A percentile compares a stretch with the other conserved stretches of the same genome.
Conservation (phyloP, 2,113 vertebrate species). For the Hydrolagus affinis region DNA sequence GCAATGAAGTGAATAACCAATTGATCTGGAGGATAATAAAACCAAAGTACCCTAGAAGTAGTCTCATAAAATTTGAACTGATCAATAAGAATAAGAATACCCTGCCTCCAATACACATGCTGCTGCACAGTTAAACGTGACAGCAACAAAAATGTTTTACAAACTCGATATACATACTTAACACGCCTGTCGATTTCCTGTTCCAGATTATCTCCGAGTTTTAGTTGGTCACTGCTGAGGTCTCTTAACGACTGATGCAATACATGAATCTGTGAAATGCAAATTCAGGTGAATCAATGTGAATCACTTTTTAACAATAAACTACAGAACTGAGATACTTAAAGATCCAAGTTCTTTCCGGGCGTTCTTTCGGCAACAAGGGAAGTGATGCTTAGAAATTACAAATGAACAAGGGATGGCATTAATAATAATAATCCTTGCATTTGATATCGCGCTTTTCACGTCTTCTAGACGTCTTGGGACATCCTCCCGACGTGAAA, state of each 20-base stretch:
- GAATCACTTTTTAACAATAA: not conserved
- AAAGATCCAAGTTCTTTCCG: not conserved
- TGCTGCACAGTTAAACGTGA: not conserved
- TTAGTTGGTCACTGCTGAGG: slow-evolving; percentile 72
- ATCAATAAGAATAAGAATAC: not conserved
- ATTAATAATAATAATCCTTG: too few species aligned
- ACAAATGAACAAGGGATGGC: not conserved
- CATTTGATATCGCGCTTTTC: too few species aligned
- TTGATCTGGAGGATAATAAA: too few species aligned
- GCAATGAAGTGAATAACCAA: too few species aligned
- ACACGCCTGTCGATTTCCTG: slow-evolving; percentile 75
- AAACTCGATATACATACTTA: slow-evolving; percentile 51
- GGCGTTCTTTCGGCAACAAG: too few species aligned
- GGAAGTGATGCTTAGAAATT: not conserved
- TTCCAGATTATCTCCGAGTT: slow-evolving; percentile 72
- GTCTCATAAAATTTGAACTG: not conserved
- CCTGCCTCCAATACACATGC: not conserved
- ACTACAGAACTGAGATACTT: not conserved
- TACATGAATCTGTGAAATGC: slow-evolving; percentile 60
- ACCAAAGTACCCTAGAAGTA: too few species aligned
- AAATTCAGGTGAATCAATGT: not conserved
- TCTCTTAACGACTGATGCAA: slow-evolving; percentile 82
- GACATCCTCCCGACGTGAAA: too few species aligned
- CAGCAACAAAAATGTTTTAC: not conserved
- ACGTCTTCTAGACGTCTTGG: too few species aligned